These are phyloP conservation scores for Sitophilus oryzae DNA, from an alignment of 1,140 invertebrate species.

Conservation along the genomic window DNA sequence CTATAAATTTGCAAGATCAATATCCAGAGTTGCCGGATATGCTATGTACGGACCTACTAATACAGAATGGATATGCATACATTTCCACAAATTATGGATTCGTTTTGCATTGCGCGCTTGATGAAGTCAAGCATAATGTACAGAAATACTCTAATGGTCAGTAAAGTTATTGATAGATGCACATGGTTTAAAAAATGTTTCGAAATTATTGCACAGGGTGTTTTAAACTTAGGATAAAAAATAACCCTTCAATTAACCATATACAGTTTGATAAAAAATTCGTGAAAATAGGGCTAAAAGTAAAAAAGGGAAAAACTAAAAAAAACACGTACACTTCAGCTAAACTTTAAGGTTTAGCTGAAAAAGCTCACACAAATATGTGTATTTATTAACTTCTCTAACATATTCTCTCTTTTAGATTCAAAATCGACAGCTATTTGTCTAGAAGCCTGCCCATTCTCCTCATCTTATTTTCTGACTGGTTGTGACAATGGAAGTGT, in stretches of 20 bases:
- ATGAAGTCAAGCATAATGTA: constrained; percentile 27
- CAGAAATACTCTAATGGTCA: constrained; percentile 33
- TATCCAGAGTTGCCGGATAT: constrained; percentile 34
- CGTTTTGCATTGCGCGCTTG: constrained; percentile 36
- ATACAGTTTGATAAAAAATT: too few relatives aligned
- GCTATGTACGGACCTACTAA: constrained; percentile 35
- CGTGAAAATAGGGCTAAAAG: too few relatives aligned
- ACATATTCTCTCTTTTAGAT: constrained; percentile 18
- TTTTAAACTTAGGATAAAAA: too few relatives aligned
- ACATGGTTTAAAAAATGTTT: too few relatives aligned
- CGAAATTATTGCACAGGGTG: too few relatives aligned
- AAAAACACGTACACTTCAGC: too few relatives aligned
- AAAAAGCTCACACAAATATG: too few relatives aligned
- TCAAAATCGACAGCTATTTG: constrained; percentile 24
- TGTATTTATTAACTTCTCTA: neutral
- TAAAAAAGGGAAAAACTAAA: too few relatives aligned
- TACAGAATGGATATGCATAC: constrained; percentile 32
- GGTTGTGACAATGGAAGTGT: constrained; percentile 38
- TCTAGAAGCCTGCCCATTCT: constrained; percentile 38
- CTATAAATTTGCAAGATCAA: constrained; percentile 25
- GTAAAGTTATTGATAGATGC: too few relatives aligned
- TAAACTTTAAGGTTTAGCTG: too few relatives aligned
- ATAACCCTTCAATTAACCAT: too few relatives aligned
- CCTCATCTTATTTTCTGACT: constrained; percentile 33
- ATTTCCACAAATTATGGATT: constrained; percentile 39